These are phyloP conservation scores for Edolisoma coerulescens DNA, from an alignment of 2,113 vertebrate species.

Conservation along the genomic window DNA sequence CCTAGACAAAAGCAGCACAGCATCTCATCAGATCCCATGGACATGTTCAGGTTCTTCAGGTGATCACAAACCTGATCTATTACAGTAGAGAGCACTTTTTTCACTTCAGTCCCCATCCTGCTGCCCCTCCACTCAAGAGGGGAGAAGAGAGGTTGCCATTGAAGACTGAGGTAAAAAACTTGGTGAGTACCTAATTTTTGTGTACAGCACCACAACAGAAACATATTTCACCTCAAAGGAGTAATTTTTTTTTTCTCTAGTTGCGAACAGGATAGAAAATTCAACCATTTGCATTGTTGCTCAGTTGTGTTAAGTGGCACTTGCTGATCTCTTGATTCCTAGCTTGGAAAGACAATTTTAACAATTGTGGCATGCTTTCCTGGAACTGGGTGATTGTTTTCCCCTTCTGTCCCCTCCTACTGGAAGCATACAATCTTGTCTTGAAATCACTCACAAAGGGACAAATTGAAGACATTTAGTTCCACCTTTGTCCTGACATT, in stretches of 20 bases:
- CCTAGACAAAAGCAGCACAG: not conserved
- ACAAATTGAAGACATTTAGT: slow-evolving; percentile 16
- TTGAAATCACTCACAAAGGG: not conserved
- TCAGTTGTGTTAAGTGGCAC: not conserved
- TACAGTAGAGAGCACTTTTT: not conserved
- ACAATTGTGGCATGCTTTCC: not conserved
- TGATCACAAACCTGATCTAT: not conserved
- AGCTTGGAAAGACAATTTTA: not conserved
- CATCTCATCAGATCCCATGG: not conserved
- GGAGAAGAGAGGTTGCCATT: not conserved
- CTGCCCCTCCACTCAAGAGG: not conserved
- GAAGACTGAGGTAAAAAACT: not conserved
- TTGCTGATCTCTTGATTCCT: not conserved
- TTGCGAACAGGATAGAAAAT: not conserved
- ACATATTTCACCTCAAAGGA: not conserved
- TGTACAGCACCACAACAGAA: not conserved
- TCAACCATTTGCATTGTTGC: not conserved
- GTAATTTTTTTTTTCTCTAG: not conserved
- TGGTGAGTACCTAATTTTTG: not conserved
- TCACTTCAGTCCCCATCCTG: not conserved
- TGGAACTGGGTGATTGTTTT: not conserved
- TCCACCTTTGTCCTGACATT: slow-evolving; percentile 22
- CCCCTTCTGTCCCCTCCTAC: not conserved
- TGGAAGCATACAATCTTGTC: not conserved
- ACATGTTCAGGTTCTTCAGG: not conserved